Base-by-base conservation (phyloP, 2,797 vertebrate genomes). In the Aphelocoma californica region DNA sequence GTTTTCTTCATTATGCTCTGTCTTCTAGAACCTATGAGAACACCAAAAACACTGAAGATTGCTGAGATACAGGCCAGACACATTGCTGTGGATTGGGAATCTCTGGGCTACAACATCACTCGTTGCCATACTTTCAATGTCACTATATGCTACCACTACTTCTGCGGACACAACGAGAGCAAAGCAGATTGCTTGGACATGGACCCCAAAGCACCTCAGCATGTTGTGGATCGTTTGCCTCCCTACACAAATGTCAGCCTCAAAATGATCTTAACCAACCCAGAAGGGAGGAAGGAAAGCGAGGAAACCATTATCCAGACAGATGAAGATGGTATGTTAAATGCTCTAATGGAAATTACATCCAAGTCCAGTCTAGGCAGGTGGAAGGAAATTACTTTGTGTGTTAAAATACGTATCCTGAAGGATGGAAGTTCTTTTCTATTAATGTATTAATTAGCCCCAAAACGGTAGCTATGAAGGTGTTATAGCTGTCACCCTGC, bases 41-140 rank as follows among this genome's bases (percentile, higher is more conserved):
- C 99, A 32, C 99, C 99, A 0, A 99, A 99, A 98, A 99, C 98
- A 1, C 92, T 99, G 83, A 99, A 99, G 98, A 99, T 99, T 40
- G 99, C 99, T 2, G 99, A 99, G 97, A 99, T 99, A 80, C 98
- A 98, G 82, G 98, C 99, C 32, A 98, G 99, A 74, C 98, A 98
- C 95, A 99, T 99, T 1, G 99, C 99, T 1, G 99, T 99, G 95
- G 99, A 99, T 96, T 99, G 99, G 99, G 99, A 99, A 91, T 99
- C 99, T 11, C 79, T 99, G 95, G 99, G 99, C 69, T 99, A 99
- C 98, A 99, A 99, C 97, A 99, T 99, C 93, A 99, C 99, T 32
- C 99, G 99, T 53, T 99, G 99, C 96, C 99, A 99, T 95, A 99
- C 99, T 51, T 99, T 99, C 91, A 99, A 99, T 79, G 99, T 99